phyloP scores from a whole-genome alignment of 2,797 vertebrate species.

The Hippopotamyrus pictus region DNA sequence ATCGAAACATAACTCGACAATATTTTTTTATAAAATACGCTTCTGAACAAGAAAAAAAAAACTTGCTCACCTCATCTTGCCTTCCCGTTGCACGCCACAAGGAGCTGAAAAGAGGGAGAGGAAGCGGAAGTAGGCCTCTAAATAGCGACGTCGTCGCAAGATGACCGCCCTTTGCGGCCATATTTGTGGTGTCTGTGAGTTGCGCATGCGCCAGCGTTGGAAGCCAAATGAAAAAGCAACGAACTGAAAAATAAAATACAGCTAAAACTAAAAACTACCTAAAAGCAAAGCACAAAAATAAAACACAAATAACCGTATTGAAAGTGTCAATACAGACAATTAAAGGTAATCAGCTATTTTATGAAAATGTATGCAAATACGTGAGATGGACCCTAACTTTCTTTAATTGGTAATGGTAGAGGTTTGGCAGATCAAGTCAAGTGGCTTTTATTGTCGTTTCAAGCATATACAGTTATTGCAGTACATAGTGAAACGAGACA shows the following conservation, averaged over 20 bases:
- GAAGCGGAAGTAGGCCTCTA: conserved; percentile 42
- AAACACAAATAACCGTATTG: not conserved
- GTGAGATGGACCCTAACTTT: not conserved
- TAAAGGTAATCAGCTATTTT: not conserved
- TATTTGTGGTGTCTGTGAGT: conserved; percentile 34
- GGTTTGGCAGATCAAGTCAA: not conserved
- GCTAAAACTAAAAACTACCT: not conserved
- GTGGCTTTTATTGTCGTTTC: too few species aligned
- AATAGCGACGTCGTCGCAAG: conserved; percentile 36
- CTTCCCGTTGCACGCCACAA: conserved; percentile 28
- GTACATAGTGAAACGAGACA: too few species aligned
- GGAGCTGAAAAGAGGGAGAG: conserved; percentile 59
- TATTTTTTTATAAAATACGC: too few species aligned
- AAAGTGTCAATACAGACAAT: not conserved
- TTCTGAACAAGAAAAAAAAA: not conserved
- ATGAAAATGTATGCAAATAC: not conserved
- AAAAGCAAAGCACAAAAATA: not conserved
- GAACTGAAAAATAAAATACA: not conserved
- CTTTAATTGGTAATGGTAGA: not conserved
- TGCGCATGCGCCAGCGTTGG: not conserved
- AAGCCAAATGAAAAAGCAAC: not conserved
- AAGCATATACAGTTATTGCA: too few species aligned
- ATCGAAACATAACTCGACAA: not conserved
- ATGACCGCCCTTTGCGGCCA: conserved; percentile 32
- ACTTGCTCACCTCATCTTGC: conserved; percentile 59